Base-by-base conservation (phyloP, 2,113 vertebrate species). In the Laticauda colubrina region DNA sequence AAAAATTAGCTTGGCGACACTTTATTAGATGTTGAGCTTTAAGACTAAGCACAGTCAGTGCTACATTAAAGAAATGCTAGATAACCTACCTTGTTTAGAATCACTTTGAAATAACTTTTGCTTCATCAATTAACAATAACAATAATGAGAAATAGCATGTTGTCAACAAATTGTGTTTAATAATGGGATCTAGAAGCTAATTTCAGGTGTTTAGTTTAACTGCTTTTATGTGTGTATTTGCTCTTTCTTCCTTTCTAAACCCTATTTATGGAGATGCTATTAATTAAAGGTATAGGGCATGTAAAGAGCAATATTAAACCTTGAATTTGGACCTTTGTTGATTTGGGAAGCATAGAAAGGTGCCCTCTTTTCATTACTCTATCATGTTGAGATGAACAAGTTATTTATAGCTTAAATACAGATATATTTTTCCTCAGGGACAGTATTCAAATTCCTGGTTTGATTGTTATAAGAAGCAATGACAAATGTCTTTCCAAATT, bases 1-100 rank as follows among this genome's bases (percentile, higher is more conserved):
- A 93, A 93, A 93, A 75, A 94, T 91, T 69, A 89, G 94, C 94
- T 24, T 95, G 94, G 75, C 93, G 94, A 64, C 93, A 96, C 90
- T 94, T 93, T 88, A 39, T 93, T 93, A 94, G 85, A 86, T 34
- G 85, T n/a, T 89, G 88, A 91, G 86, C 59, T 57, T 64, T 86
- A 90, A 95, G 21, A 45, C 57, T 39, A 91, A 45, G 75, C 45
- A 85, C 85, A 87, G 93, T 21, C 91, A 86, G 81, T 14, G 26
- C 23, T 45, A 56, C 92, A 15, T 90, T 90, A 21, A 93, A 55
- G 45, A 93, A 91, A 91, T 88, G n/a, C 53, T 53, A n/a, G 23
- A n/a, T 20, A 93, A 81, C 8, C 57, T 54, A 10, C 0, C 0
- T 1, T 91, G 81, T 56, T 81, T 12, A 34, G 57, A 5, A 34